Percentiles rank a stretch among this genome's conserved stretches.
These are phyloP conservation scores for Pachyrhynchus sulphureomaculatus DNA, from an alignment of 1,140 invertebrate genomes.

Conservation along the genomic window DNA sequence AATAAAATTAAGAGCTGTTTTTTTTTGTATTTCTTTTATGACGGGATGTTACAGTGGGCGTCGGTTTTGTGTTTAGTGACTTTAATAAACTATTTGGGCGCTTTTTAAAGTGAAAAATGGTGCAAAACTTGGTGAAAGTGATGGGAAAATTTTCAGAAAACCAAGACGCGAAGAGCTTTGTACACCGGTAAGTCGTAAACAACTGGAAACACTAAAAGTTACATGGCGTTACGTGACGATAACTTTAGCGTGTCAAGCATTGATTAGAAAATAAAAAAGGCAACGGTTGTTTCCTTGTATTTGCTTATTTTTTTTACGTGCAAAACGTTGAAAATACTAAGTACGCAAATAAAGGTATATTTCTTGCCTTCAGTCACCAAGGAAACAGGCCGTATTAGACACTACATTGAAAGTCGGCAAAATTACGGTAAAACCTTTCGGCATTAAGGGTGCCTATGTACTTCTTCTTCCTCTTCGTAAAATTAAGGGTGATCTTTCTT, in stretches of 20 bases:
- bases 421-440: background rate
- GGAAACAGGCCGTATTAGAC: slow-evolving; percentile 19
- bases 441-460: background rate
- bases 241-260: slow-evolving; percentile 30
- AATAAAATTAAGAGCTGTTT: background rate
- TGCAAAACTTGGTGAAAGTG: background rate
- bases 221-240: slow-evolving; percentile 16
- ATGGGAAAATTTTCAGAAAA: background rate
- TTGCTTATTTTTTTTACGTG: slow-evolving; percentile 22
- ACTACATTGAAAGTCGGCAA: background rate
- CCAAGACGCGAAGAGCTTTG: background rate
- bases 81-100: too few relatives aligned
- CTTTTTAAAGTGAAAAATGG: too few relatives aligned
- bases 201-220: slow-evolving; percentile 14
- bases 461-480: background rate
- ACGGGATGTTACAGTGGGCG: too few relatives aligned
- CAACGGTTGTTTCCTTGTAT: slow-evolving; percentile 24
- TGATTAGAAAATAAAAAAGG: slow-evolving; percentile 32
- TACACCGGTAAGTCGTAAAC: slow-evolving; percentile 7
- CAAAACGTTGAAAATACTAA: slow-evolving; percentile 22
- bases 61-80: too few relatives aligned
- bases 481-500: too few relatives aligned
- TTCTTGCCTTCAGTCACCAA: slow-evolving; percentile 11
- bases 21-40: too few relatives aligned
- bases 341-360: slow-evolving; percentile 19